Percentiles rank a stretch among this genome's conserved stretches.
Conservation (phyloP, 1,140 invertebrate species). For the Drosophila busckii region DNA sequence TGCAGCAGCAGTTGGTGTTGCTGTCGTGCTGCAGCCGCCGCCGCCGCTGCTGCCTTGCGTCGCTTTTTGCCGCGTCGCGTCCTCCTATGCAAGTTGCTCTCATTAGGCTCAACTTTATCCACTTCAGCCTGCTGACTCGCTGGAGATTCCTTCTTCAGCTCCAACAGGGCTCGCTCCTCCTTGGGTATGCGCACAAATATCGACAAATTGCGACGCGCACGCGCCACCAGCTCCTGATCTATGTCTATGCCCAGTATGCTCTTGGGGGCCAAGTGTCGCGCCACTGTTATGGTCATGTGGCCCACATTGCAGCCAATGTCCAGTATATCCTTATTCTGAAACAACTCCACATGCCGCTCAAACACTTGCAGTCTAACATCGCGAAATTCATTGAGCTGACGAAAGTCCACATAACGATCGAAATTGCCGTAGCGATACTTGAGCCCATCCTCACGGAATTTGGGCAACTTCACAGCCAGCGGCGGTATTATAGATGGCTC, state of each 20-base stretch:
- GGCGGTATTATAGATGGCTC: conserved; percentile 47
- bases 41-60: conserved; percentile 22
- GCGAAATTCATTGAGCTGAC: conserved; percentile 88
- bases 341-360: conserved; percentile 88
- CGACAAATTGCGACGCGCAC: conserved; percentile 63
- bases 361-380: conserved; percentile 92
- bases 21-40: conserved; percentile 4
- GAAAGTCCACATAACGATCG: conserved; percentile 97
- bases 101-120: neutral
- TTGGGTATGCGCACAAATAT: conserved; percentile 72
- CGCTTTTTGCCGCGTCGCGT: conserved; percentile 58
- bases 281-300: conserved; percentile 93
- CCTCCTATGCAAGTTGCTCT: conserved; percentile 33
- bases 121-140: neutral
- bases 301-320: conserved; percentile 99
- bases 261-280: conserved; percentile 89
- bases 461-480: conserved; percentile 80
- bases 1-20: too few relatives aligned
- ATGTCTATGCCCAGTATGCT: conserved; percentile 97
- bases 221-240: conserved; percentile 90
- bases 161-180: conserved; percentile 19
- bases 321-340: conserved; percentile 93
- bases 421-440: conserved; percentile 97
- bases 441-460: conserved; percentile 86
- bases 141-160: conserved; percentile 6